Conservation (phyloP, 2,797 vertebrate species). For the Sebastes vulpes region DNA sequence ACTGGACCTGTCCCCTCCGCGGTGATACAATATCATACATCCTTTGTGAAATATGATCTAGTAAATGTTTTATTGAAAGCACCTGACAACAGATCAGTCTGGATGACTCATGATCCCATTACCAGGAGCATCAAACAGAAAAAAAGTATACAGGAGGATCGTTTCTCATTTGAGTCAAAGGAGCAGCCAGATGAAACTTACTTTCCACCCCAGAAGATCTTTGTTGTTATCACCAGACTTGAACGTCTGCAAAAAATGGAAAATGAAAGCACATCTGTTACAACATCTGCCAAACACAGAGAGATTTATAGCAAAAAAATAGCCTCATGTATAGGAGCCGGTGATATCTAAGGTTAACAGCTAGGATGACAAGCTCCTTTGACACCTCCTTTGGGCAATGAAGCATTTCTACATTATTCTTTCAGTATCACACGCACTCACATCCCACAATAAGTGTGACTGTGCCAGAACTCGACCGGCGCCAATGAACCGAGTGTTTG, state of each 20-base stretch:
- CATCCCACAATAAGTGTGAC: slow-evolving; percentile 32
- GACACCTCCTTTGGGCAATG: slow-evolving; percentile 16
- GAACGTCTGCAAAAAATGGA: slow-evolving; percentile 88
- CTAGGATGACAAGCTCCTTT: slow-evolving; percentile 24
- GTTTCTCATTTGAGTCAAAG: slow-evolving; percentile 50
- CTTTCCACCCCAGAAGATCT: slow-evolving; percentile 99
- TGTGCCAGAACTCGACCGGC: slow-evolving; percentile 14
- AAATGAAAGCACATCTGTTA: slow-evolving; percentile 53
- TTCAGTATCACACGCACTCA: slow-evolving; percentile 33
- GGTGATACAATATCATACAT: slow-evolving; percentile 3
- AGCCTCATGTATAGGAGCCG: background rate
- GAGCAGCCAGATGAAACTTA: slow-evolving; percentile 82
- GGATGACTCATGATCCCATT: slow-evolving; percentile 56
- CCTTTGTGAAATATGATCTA: background rate
- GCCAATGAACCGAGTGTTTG: slow-evolving; percentile 23
- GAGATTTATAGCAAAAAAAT: background rate
- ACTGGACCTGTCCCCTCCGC: background rate
- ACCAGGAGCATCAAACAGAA: slow-evolving; percentile 26
- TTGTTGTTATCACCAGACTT: slow-evolving; percentile 98
- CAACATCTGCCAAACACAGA: slow-evolving; percentile 18
- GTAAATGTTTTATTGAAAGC: slow-evolving; percentile 39
- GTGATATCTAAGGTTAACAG: background rate
- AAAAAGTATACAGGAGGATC: slow-evolving; percentile 18
- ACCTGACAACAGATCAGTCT: slow-evolving; percentile 41
- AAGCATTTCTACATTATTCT: slow-evolving; percentile 27